Conservation (phyloP, 2,113 vertebrate species). For the Paradoxurus hermaphroditus region DNA sequence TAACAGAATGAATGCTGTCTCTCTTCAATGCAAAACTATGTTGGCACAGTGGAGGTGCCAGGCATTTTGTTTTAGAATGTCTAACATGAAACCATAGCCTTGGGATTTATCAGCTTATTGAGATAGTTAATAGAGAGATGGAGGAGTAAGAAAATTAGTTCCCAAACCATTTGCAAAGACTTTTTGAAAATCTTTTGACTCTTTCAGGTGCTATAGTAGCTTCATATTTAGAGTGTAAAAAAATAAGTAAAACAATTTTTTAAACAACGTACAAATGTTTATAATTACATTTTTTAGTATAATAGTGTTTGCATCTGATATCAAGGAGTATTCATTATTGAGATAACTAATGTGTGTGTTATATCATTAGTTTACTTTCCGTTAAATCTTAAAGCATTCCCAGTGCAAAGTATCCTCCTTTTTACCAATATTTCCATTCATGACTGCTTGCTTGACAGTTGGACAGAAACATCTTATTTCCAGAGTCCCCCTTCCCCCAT, state of each 20-base stretch:
- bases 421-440: constrained; percentile 30
- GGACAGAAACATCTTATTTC: constrained; percentile 1
- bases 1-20: constrained; percentile 62
- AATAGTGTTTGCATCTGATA: not conserved
- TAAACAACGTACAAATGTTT: constrained; percentile 19
- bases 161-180: not conserved
- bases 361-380: not conserved
- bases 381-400: not conserved
- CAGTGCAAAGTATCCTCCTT: not conserved
- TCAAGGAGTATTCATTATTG: not conserved
- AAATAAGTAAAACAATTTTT: not conserved
- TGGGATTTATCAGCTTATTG: constrained; percentile 7
- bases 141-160: constrained; percentile 5
- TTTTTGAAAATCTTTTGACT: not conserved
- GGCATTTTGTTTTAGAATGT: constrained; percentile 50
- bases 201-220: not conserved
- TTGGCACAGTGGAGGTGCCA: constrained; percentile 49
- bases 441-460: not conserved
- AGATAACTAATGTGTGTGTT: not conserved
- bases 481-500: not conserved
- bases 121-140: constrained; percentile 30
- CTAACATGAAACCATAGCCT: constrained; percentile 28
- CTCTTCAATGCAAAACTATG: constrained; percentile 43
- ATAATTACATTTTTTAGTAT: constrained; percentile 38
- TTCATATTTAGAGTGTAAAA: not conserved